Evolutionary conservation across 2,888 invertebrate genomes (phyloP).

Genomic region (Luperina nickerlii): DNA sequence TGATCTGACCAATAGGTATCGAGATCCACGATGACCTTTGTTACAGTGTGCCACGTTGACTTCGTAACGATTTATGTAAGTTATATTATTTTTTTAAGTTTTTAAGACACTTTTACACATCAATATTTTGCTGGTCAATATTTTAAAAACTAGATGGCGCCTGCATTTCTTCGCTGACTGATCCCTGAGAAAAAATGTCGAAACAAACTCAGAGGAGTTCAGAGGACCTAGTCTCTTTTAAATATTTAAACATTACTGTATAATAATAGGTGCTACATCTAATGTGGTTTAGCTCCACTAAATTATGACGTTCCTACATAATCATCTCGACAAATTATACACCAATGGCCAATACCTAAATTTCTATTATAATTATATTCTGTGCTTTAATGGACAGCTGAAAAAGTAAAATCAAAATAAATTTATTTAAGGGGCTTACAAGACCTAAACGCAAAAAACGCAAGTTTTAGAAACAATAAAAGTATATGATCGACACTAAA

Average conservation of each 20-base stretch:
- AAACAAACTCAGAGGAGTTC: not conserved
- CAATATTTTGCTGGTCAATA: too few relatives aligned
- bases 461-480: too few relatives aligned
- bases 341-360: not conserved
- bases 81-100: too few relatives aligned
- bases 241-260: not conserved
- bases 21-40: too few relatives aligned
- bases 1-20: too few relatives aligned
- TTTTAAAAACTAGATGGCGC: too few relatives aligned
- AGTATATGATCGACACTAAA: too few relatives aligned
- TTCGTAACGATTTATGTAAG: too few relatives aligned
- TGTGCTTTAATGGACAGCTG: constrained; percentile 1
- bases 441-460: too few relatives aligned
- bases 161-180: not conserved
- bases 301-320: not conserved
- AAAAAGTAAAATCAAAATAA: constrained; percentile 13
- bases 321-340: not conserved
- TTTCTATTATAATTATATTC: not conserved
- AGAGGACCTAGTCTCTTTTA: not conserved
- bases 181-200: not conserved
- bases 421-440: not conserved
- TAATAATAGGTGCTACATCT: not conserved
- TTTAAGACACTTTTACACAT: too few relatives aligned
- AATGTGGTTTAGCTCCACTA: not conserved
- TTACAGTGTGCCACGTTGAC: too few relatives aligned